Percentiles rank a stretch among this genome's conserved stretches.
These are phyloP conservation scores for Tenrec ecaudatus DNA, from an alignment of 2,113 vertebrate genomes.

Conservation along the genomic window DNA sequence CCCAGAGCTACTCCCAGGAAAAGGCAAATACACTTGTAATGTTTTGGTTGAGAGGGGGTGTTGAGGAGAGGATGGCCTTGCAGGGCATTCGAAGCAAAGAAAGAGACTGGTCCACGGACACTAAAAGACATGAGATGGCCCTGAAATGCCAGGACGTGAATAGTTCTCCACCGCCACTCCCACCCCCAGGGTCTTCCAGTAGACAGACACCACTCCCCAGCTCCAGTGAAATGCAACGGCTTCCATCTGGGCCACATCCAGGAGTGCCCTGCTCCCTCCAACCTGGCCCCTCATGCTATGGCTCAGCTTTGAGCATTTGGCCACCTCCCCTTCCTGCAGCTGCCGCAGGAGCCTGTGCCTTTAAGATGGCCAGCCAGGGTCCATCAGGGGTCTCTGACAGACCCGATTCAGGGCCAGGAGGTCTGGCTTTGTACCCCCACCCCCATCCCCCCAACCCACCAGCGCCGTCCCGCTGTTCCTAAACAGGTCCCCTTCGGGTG, in stretches of 20 bases:
- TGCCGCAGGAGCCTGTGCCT: slow-evolving; percentile 29
- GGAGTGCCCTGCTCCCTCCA: background rate
- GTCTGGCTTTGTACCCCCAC: background rate
- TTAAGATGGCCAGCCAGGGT: slow-evolving; percentile 36
- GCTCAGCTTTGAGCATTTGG: background rate
- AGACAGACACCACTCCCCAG: background rate
- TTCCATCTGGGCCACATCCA: background rate
- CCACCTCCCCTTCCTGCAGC: background rate
- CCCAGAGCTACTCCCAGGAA: background rate
- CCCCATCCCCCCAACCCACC: too few species aligned
- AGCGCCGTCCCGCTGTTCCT: background rate
- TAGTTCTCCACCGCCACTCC: background rate
- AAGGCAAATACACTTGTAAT: background rate
- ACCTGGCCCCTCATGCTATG: background rate
- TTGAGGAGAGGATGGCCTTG: background rate
- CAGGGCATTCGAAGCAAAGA: background rate
- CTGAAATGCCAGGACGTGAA: background rate
- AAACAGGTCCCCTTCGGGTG: background rate
- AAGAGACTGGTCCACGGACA: background rate
- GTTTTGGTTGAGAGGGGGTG: background rate
- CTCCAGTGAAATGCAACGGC: background rate
- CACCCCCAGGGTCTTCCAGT: background rate
- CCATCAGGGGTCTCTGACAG: background rate
- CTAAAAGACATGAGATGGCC: background rate
- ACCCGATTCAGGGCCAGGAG: background rate